Evolutionary conservation across 2,888 invertebrate genomes (phyloP), one percentile per base, ranked within the genome.

Genomic region (Trisateles emortualis): DNA sequence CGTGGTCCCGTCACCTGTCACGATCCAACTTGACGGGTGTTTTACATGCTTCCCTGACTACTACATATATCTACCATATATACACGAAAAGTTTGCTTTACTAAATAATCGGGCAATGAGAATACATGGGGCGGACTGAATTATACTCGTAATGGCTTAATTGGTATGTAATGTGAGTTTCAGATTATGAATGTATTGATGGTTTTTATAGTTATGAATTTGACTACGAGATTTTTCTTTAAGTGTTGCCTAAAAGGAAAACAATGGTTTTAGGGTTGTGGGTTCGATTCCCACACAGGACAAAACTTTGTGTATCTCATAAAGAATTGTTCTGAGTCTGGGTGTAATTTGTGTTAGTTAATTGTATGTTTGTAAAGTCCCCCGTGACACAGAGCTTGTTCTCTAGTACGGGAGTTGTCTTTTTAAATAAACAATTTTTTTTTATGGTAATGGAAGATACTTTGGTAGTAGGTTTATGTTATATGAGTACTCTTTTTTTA

Each of bases 21-120:
- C 41, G 55, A 48, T 33, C 24, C 35, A 32, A 11, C 38, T 51
- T 47, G 55, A 69, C 47, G 17, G 44, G 46, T 67, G 62, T 56
- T 68, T 69, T 65, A 63, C 68, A 71, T 68, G 46, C 46, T 45
- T 46, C 47, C 50, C 52, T 59, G 45, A 51, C 54, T 45, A 44
- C 47, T 59, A 45, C 35, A 53, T 42, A 43, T 50, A 35, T 29
- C 33, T 43, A 39, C 33, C 4, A 49, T 44, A 47, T 51, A 38
- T 19, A 14, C 32, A 30, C 16, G 26, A 4, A 13, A 41, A 14
- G 10, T 44, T 50, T 39, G 32, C 14, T 44, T 32, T 8, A 32
- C 11, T 43, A 30, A 17, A 19, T 32, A 19, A 32, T 19, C 17
- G 13, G 14, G 6, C 16, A 13, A 41, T 16, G 10, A 16, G 14